These are phyloP conservation scores for Drosophila conformis DNA, from an alignment of 2,888 invertebrate species.

Conservation along the genomic window DNA sequence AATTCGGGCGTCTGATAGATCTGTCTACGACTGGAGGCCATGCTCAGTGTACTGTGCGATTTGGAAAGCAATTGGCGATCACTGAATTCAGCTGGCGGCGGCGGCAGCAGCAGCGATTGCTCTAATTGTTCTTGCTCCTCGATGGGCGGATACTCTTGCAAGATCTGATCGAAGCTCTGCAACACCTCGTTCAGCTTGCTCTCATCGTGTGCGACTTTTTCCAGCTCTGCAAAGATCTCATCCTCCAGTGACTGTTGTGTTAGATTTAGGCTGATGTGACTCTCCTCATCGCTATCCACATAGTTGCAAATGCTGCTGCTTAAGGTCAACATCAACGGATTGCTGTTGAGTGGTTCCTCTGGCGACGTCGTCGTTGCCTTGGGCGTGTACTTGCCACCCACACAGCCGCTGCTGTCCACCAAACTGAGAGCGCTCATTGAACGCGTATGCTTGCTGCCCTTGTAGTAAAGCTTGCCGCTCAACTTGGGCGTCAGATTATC, in stretches of 20 bases:
- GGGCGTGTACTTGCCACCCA: constrained; percentile 69
- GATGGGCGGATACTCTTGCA: constrained; percentile 84
- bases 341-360: constrained; percentile 5
- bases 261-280: constrained; percentile 76
- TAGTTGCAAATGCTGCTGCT: constrained; percentile 62
- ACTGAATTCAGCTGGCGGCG: constrained; percentile 55
- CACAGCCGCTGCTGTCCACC: constrained; percentile 60
- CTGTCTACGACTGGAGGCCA: constrained; percentile 82
- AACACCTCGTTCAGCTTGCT: constrained; percentile 86
- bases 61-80: constrained; percentile 86
- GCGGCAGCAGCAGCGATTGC: constrained; percentile 17
- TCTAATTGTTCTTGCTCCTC: constrained; percentile 30
- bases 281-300: constrained; percentile 83
- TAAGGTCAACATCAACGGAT: constrained; percentile 32
- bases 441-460: constrained; percentile 79
- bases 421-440: constrained; percentile 75
- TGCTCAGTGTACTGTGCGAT: constrained; percentile 89
- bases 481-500: constrained; percentile 83
- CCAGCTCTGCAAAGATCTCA: constrained; percentile 85
- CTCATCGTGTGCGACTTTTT: constrained; percentile 85
- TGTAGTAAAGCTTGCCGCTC: constrained; percentile 81
- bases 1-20: constrained; percentile 64
- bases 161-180: constrained; percentile 86
- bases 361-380: constrained; percentile 26
- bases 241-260: constrained; percentile 83